Conservation (phyloP, 1,140 invertebrate species). For the Bactericera cockerelli region DNA sequence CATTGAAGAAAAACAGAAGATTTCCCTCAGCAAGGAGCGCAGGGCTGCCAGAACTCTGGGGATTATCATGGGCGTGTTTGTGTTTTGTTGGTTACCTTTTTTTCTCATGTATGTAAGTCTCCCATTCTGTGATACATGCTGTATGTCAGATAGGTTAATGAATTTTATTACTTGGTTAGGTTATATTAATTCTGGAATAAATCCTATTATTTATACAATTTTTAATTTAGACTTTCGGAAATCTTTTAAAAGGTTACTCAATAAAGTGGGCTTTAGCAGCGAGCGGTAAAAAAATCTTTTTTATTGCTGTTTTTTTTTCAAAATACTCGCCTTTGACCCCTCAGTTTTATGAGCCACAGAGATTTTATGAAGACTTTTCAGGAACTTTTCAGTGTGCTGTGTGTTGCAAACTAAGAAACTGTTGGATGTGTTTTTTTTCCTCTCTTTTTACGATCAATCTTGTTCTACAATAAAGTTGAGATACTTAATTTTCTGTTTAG, state of each 20-base stretch:
- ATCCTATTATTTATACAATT: conserved; percentile 94
- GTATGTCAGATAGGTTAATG: conserved; percentile 55
- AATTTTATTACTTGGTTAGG: conserved; percentile 94
- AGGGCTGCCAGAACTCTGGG: conserved; percentile 81
- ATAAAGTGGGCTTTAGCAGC: neutral
- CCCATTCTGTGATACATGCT: conserved; percentile 62
- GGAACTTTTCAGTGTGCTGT: no score
- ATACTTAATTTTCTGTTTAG: no score
- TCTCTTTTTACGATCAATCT: no score
- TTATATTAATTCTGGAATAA: conserved; percentile 93
- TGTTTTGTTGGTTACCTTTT: conserved; percentile 93
- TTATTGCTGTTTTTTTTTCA: no score
- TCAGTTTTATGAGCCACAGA: no score
- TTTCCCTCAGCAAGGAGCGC: conserved; percentile 79
- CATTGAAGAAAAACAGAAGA: conserved; percentile 85
- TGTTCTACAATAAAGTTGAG: no score
- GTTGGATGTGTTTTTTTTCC: no score
- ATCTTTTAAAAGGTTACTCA: conserved; percentile 73
- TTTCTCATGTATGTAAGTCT: conserved; percentile 88
- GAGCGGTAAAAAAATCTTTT: no score
- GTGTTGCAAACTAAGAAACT: no score
- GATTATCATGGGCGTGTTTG: conserved; percentile 88
- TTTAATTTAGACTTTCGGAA: conserved; percentile 92
- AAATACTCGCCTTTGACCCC: no score
- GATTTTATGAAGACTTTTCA: no score